Percentiles rank a stretch among this genome's conserved stretches.
phyloP scores from a whole-genome alignment of 2,113 vertebrate genomes.

The Fulica atra region DNA sequence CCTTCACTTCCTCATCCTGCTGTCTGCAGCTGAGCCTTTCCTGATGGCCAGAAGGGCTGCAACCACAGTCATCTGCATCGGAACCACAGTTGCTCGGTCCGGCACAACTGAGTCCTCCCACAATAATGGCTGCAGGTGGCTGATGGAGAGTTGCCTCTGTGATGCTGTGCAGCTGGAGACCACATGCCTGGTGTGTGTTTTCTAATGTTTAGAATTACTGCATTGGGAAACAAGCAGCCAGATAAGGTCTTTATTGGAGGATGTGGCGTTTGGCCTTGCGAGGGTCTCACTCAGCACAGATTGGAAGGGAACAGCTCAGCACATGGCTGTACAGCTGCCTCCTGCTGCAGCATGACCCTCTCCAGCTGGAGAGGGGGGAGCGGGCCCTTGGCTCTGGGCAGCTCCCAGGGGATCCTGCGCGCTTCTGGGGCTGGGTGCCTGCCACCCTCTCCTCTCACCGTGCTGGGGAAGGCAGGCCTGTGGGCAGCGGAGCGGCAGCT shows the following conservation, averaged over 20 bases:
- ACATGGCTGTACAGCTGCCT: accelerated
- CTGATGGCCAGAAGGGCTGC: not conserved
- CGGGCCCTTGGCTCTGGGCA: accelerated
- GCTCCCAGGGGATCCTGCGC: too few species aligned
- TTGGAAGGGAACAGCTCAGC: not conserved
- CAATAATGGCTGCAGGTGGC: not conserved
- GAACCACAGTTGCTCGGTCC: not conserved
- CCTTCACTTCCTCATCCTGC: not conserved
- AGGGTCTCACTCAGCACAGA: accelerated
- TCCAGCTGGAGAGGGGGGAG: not conserved
- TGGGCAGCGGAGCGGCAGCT: not conserved
- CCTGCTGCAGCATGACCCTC: not conserved
- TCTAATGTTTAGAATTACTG: not conserved
- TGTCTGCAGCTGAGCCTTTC: not conserved
- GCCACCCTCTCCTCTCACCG: not conserved
- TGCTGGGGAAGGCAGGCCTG: not conserved
- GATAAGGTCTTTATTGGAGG: not conserved
- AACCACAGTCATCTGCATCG: accelerated
- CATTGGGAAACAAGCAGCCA: not conserved
- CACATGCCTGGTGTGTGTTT: not conserved
- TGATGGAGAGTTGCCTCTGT: not conserved
- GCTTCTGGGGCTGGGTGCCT: not conserved
- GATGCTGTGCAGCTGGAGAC: not conserved
- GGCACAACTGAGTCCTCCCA: not conserved
- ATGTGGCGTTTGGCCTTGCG: not conserved